A percentile compares a stretch with the other conserved stretches of the same genome.
Conservation (phyloP, 2,888 invertebrate genomes). For the Eupithecia inturbata region DNA sequence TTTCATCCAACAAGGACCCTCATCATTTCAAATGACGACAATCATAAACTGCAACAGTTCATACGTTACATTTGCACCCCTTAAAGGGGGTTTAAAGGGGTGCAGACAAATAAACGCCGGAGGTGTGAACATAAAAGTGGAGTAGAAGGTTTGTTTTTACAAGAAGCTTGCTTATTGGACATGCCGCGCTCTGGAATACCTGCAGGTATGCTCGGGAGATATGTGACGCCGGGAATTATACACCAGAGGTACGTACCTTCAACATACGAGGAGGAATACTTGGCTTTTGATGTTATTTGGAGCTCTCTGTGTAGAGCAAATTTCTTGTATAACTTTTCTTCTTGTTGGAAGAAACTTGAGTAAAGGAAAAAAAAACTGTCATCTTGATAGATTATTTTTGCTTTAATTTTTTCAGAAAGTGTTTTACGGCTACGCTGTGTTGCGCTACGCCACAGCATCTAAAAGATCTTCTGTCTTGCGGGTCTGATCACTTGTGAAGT, state of each 20-base stretch:
- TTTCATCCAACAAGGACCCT: slow-evolving; percentile 8
- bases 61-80: slow-evolving; percentile 31
- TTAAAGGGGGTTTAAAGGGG: slow-evolving; percentile 11
- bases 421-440: too few species aligned
- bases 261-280: slow-evolving; percentile 9
- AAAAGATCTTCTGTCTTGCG: too few species aligned
- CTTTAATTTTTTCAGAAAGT: too few species aligned
- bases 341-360: not conserved
- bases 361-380: too few species aligned
- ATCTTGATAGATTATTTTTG: too few species aligned
- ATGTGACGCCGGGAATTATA: slow-evolving; percentile 33
- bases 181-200: slow-evolving; percentile 47
- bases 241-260: slow-evolving; percentile 16
- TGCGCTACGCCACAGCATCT: too few species aligned
- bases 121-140: slow-evolving; percentile 48
- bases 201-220: slow-evolving; percentile 38
- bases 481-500: too few species aligned
- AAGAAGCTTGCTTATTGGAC: slow-evolving; percentile 54
- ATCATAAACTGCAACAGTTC: slow-evolving; percentile 54
- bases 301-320: not conserved
- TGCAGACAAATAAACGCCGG: slow-evolving; percentile 47
- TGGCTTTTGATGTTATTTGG: not conserved
- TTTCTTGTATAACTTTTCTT: not conserved
- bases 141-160: slow-evolving; percentile 55
- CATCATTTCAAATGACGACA: slow-evolving; percentile 44